These are phyloP conservation scores for Anabacerthia variegaticeps DNA, from an alignment of 2,797 vertebrate genomes.

Conservation along the genomic window DNA sequence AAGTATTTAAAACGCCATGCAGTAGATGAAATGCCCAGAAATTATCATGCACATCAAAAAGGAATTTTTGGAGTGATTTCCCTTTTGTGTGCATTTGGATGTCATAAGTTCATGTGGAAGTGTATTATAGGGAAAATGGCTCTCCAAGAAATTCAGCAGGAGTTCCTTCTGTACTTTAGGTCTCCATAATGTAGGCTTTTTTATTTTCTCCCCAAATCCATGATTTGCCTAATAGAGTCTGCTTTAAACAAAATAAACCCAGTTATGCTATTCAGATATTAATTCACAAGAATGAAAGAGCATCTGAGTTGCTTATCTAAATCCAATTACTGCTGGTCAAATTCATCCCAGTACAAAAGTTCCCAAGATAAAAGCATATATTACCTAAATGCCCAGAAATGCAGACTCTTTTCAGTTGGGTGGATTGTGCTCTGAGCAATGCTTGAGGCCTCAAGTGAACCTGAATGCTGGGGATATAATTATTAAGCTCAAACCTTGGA, in stretches of 20 bases:
- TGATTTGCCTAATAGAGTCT: neutral
- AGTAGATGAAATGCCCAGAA: neutral
- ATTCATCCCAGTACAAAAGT: slow-evolving; percentile 30
- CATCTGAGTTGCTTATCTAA: slow-evolving; percentile 55
- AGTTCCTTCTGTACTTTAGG: neutral
- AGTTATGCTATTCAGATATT: slow-evolving; percentile 30
- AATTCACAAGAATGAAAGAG: slow-evolving; percentile 22
- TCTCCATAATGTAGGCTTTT: neutral
- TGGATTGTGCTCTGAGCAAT: neutral
- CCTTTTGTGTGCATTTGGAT: neutral
- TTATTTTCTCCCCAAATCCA: neutral
- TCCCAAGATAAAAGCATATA: slow-evolving; percentile 27
- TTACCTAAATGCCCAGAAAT: slow-evolving; percentile 50
- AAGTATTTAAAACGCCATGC: neutral
- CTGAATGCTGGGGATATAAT: neutral
- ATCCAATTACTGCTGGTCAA: slow-evolving; percentile 58
- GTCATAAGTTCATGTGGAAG: neutral
- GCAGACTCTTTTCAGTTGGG: neutral
- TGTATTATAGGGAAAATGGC: neutral
- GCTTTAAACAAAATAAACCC: slow-evolving; percentile 44
- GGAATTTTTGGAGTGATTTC: neutral
- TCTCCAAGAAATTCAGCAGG: neutral
- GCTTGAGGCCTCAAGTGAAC: neutral
- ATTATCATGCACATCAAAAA: neutral
- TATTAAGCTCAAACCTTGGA: neutral